Conservation (phyloP, 2,797 vertebrate species). For the Kryptopterus vitreolus region DNA sequence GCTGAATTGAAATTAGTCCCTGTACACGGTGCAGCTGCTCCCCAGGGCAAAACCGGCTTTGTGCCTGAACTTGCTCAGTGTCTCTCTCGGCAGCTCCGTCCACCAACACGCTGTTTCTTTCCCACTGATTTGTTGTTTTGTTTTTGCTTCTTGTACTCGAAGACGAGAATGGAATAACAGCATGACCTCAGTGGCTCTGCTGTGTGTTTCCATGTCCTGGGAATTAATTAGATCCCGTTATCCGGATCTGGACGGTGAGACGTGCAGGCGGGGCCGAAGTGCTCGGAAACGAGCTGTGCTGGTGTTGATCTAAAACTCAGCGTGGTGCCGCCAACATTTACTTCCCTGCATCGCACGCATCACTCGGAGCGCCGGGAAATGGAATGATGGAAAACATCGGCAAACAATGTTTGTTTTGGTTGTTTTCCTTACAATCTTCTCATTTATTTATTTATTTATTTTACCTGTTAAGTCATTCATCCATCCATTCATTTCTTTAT, state of each 20-base stretch:
- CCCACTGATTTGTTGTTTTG: conserved; percentile 28
- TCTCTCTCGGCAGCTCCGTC: conserved; percentile 13
- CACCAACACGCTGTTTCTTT: conserved; percentile 18
- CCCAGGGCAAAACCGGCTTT: conserved; percentile 34
- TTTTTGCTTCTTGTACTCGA: conserved; percentile 17
- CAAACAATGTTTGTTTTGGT: not conserved
- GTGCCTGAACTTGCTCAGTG: conserved; percentile 25
- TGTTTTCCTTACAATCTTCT: too few species aligned
- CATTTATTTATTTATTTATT: too few species aligned
- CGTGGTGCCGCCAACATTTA: conserved; percentile 27
- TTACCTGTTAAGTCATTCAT: too few species aligned
- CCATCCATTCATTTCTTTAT: too few species aligned
- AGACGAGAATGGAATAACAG: conserved; percentile 44
- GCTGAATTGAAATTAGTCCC: conserved; percentile 38
- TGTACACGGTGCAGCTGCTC: conserved; percentile 40
- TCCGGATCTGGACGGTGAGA: conserved; percentile 44
- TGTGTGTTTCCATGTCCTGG: conserved; percentile 44
- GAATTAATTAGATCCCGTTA: conserved; percentile 51
- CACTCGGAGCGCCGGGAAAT: not conserved
- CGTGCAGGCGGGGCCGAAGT: conserved; percentile 15
- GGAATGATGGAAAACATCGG: not conserved
- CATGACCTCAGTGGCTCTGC: conserved; percentile 37
- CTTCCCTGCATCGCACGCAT: not conserved
- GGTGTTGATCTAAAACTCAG: conserved; percentile 48
- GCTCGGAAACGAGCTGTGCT: conserved; percentile 31